phyloP scores from a whole-genome alignment of 2,888 invertebrate genomes.

The Cephalotes varians region DNA sequence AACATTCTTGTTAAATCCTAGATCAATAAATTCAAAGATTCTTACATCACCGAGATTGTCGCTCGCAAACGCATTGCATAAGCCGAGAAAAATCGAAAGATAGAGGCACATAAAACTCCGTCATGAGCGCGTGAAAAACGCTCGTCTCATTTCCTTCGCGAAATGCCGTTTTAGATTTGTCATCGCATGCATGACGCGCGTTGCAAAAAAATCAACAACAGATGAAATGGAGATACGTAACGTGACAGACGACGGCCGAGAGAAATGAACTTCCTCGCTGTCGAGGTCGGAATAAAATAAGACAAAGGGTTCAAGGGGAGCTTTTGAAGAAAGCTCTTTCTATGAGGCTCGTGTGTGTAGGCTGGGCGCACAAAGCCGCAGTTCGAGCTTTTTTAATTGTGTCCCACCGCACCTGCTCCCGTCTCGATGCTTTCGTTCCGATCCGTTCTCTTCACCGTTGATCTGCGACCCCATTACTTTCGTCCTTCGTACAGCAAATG shows the following conservation, averaged over 20 bases:
- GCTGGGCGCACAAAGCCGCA: slow-evolving; percentile 71
- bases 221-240: slow-evolving; percentile 13
- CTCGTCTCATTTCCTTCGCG: slow-evolving; percentile 32
- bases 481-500: slow-evolving; percentile 47
- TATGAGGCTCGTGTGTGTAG: slow-evolving; percentile 58
- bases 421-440: slow-evolving; percentile 34
- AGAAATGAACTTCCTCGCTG: slow-evolving; percentile 17
- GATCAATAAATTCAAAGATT: not conserved
- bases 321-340: slow-evolving; percentile 60
- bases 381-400: slow-evolving; percentile 78
- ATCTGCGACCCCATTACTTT: slow-evolving; percentile 66
- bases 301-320: slow-evolving; percentile 62
- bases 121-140: slow-evolving; percentile 13
- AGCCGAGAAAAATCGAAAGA: slow-evolving; percentile 12
- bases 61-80: slow-evolving; percentile 44
- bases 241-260: slow-evolving; percentile 20
- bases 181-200: slow-evolving; percentile 1
- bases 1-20: not conserved
- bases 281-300: slow-evolving; percentile 66
- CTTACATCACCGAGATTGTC: not conserved
- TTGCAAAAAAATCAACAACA: slow-evolving; percentile 31
- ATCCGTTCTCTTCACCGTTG: slow-evolving; percentile 5
- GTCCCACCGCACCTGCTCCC: slow-evolving; percentile 65
- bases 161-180: slow-evolving; percentile 26
- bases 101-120: not conserved